Evolutionary conservation across 2,113 vertebrate species (phyloP).

Genomic region (Oncorhynchus tshawytscha): DNA sequence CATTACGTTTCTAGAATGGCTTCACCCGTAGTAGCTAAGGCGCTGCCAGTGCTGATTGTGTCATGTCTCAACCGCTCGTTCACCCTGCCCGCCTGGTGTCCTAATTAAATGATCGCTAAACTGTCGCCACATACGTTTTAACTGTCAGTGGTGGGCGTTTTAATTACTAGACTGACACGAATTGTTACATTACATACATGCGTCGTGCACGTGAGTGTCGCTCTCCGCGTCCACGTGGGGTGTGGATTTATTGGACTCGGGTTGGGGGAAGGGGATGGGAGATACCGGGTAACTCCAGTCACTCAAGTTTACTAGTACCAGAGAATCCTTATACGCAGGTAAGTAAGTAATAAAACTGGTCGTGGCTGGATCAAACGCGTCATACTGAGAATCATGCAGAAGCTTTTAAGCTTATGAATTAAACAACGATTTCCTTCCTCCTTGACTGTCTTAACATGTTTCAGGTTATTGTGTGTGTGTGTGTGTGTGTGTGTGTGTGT

Average conservation of each 20-base stretch:
- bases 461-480: neutral
- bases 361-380: neutral
- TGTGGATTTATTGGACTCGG: constrained; percentile 52
- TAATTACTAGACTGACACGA: neutral
- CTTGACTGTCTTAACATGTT: neutral
- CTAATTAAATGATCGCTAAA: neutral
- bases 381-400: constrained; percentile 16
- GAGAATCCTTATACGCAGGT: constrained; percentile 36
- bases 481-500: no score
- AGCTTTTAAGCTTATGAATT: constrained; percentile 15
- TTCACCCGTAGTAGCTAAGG: neutral
- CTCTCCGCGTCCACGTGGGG: constrained; percentile 29
- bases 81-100: neutral
- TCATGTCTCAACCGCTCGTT: neutral
- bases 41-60: neutral
- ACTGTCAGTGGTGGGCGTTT: neutral
- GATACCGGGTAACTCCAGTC: neutral
- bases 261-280: constrained; percentile 43
- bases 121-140: neutral
- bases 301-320: constrained; percentile 31
- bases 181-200: constrained; percentile 28
- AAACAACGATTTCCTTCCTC: constrained; percentile 21
- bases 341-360: constrained; percentile 33
- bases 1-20: constrained; percentile 40
- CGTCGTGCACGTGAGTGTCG: constrained; percentile 54